Percentiles rank a stretch among this genome's conserved stretches.
Evolutionary conservation across 1,140 invertebrate genomes (phyloP).

Genomic region (Rhagoletis pomonella): DNA sequence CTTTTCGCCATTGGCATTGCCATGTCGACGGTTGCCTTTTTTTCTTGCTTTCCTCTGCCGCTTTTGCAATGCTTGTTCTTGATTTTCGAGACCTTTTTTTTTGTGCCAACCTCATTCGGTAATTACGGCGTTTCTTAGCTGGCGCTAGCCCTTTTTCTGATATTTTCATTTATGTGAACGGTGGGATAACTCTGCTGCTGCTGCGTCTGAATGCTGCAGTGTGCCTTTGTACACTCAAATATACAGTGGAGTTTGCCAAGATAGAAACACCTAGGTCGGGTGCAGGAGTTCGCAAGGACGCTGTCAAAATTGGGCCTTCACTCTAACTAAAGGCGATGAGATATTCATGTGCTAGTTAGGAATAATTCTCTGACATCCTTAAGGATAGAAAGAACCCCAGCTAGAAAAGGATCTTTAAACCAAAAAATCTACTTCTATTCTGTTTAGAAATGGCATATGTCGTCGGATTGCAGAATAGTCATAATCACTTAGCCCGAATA

Average conservation of each 20-base stretch:
- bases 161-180: constrained; percentile 29
- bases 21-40: constrained; percentile 1
- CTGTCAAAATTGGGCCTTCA: no score
- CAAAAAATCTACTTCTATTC: no score
- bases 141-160: constrained; percentile 43
- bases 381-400: no score
- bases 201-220: not conserved
- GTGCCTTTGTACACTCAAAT: not conserved
- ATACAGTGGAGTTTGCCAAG: not conserved
- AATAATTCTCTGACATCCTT: no score
- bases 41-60: not conserved
- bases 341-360: no score
- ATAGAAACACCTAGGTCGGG: not conserved
- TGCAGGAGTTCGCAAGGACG: no score
- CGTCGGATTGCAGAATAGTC: no score
- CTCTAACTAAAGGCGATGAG: no score
- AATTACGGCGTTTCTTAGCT: constrained; percentile 45
- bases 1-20: constrained; percentile 38
- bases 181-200: not conserved
- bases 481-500: no score
- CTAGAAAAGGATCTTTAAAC: no score
- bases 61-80: not conserved
- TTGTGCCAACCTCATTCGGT: constrained; percentile 40
- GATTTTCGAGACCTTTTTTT: not conserved
- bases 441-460: no score